phyloP scores from a whole-genome alignment of 2,888 invertebrate species.

The Tenthredo mesomela region DNA sequence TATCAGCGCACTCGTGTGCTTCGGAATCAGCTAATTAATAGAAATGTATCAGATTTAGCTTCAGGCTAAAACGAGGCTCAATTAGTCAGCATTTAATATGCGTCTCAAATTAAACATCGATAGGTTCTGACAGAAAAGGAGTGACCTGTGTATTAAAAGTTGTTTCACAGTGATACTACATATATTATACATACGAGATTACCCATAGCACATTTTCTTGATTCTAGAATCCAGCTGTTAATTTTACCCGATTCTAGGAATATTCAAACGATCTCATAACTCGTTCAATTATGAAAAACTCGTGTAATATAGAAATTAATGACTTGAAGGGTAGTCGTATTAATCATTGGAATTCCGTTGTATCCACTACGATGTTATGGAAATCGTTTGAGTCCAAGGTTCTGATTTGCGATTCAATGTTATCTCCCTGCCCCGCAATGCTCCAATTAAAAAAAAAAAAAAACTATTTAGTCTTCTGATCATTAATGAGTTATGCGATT shows the following conservation, averaged over 20 bases:
- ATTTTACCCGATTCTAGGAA: background rate
- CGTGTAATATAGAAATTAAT: background rate
- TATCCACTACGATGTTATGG: constrained; percentile 22
- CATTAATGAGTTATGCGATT: background rate
- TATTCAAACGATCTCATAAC: background rate
- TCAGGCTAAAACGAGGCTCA: background rate
- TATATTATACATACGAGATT: background rate
- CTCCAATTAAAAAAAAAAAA: background rate
- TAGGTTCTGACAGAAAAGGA: background rate
- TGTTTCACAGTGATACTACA: background rate
- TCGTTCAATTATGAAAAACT: background rate
- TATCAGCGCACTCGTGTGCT: background rate
- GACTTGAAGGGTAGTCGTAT: background rate
- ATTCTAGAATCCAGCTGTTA: background rate
- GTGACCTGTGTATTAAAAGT: background rate
- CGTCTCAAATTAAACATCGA: background rate
- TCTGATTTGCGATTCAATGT: background rate
- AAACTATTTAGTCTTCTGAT: background rate
- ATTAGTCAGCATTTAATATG: constrained; percentile 22
- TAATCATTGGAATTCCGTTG: background rate
- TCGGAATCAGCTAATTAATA: constrained; percentile 5
- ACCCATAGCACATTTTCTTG: background rate
- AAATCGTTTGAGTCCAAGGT: constrained; percentile 37
- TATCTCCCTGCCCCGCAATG: background rate
- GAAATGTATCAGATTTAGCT: background rate